A percentile compares a stretch with the other conserved stretches of the same genome.
These are phyloP conservation scores for Embidobia sp. DNA, from an alignment of 2,888 invertebrate genomes.

Conservation along the genomic window DNA sequence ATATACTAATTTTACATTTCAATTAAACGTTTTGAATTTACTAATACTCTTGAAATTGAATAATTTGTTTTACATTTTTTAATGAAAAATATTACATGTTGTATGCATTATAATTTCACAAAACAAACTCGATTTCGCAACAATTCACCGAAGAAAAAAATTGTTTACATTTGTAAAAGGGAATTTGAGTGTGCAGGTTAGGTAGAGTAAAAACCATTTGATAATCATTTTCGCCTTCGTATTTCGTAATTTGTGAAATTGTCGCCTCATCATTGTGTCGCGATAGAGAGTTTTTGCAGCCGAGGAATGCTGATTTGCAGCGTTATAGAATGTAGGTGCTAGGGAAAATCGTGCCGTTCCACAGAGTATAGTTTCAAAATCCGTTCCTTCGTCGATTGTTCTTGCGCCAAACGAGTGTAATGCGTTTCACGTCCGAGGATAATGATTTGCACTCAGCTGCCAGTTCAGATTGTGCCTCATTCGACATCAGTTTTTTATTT, in stretches of 20 bases:
- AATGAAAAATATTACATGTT: too few relatives aligned
- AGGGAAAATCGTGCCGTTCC: conserved; percentile 23
- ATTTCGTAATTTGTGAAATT: conserved; percentile 34
- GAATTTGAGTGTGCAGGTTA: too few relatives aligned
- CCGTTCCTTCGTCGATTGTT: conserved; percentile 31
- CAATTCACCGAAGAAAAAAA: too few relatives aligned
- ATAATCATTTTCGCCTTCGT: too few relatives aligned
- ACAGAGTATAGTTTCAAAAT: conserved; percentile 21
- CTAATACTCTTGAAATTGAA: too few relatives aligned
- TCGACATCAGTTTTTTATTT: conserved; percentile 3
- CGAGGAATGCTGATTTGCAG: conserved; percentile 17
- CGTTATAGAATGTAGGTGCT: conserved; percentile 3
- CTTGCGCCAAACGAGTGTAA: conserved; percentile 3
- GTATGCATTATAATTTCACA: too few relatives aligned
- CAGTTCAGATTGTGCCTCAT: conserved; percentile 5
- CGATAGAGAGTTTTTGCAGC: conserved; percentile 12
- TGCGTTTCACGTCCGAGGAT: conserved; percentile 22
- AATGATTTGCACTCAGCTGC: conserved; percentile 15
- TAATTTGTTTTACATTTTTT: too few relatives aligned
- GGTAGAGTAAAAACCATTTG: too few relatives aligned
- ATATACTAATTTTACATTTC: too few relatives aligned
- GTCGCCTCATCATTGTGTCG: conserved; percentile 10
- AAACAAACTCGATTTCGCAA: too few relatives aligned
- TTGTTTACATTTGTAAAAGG: too few relatives aligned
- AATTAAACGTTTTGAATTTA: too few relatives aligned